Evolutionary conservation across 2,113 vertebrate species (phyloP), one percentile per base, ranked within the genome.

Genomic region (Climacteris rufus): DNA sequence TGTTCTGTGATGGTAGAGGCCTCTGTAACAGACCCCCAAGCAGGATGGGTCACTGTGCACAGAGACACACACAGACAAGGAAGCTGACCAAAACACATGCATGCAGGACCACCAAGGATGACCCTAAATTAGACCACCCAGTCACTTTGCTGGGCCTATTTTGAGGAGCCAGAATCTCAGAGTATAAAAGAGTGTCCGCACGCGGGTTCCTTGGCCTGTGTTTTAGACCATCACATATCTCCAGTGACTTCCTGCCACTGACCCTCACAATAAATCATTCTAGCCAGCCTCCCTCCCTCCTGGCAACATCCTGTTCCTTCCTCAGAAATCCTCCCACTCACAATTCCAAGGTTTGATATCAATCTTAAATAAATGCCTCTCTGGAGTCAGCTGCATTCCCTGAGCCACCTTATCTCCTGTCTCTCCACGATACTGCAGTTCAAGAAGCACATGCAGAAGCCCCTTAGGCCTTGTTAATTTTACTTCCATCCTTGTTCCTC

Each of bases 311-410:
- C 97, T 98, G 97, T 90, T 91, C 92, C 96, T 94, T 90, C 92
- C 94, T 91, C 87, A 81, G 90, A 80, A 83, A 61, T 60, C 75
- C 97, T 96, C 97, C 97, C 95, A 96, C 95, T 96, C 80, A 91
- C 94, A 96, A 93, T 97, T 95, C 97, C 96, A 89, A 93, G 83
- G 86, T 71, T 94, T 3, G 97, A 98, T 98, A 98, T 94, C 80
- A 91, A 98, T 98, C 97, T 98, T 97, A 97, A 96, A 96, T 93
- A 98, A 98, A 97, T 84, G 96, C 75, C 94, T 97, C 89, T 92
- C 83, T 64, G 76, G 89, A 68, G 83, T 81, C 89, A 47, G 89
- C 66, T 89, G 79, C 88, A 87, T 96, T 95, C 97, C 80, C 92
- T 24, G 18, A 79, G 87, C 81, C 94, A 94, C 97, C 97, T 98